Percentiles rank a stretch among this genome's conserved stretches.
Evolutionary conservation across 2,113 vertebrate genomes (phyloP).

Genomic region (Tragelaphus buxtoni): DNA sequence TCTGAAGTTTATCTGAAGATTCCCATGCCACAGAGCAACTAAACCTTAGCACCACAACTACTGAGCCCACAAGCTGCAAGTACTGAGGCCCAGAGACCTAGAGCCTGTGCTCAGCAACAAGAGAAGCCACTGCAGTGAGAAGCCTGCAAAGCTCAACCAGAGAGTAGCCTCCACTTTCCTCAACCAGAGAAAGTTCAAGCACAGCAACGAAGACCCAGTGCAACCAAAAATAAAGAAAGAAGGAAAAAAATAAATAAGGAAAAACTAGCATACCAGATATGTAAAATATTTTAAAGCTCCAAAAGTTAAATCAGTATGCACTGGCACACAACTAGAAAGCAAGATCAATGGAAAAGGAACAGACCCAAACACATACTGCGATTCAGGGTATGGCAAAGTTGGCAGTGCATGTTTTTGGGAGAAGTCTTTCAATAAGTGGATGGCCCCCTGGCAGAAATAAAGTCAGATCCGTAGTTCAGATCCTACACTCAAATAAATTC

Average conservation of each 20-base stretch:
- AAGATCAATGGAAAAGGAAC: neutral
- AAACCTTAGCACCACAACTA: neutral
- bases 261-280: neutral
- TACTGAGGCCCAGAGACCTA: neutral
- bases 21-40: neutral
- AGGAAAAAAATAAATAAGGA: neutral
- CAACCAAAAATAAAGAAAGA: neutral
- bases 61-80: neutral
- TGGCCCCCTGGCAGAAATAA: neutral
- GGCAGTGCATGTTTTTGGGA: neutral
- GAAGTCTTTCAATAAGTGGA: neutral
- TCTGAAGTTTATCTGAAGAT: neutral
- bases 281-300: neutral
- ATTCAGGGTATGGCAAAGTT: neutral
- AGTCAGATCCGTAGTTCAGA: neutral
- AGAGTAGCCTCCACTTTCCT: neutral
- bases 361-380: neutral
- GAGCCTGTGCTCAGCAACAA: neutral
- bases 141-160: neutral
- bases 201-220: neutral
- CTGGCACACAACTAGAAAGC: neutral
- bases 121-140: neutral
- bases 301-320: neutral
- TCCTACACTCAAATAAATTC: neutral
- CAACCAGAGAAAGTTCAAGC: neutral